Evolutionary conservation across 2,797 vertebrate genomes (phyloP).

Genomic region (Manis pentadactyla): DNA sequence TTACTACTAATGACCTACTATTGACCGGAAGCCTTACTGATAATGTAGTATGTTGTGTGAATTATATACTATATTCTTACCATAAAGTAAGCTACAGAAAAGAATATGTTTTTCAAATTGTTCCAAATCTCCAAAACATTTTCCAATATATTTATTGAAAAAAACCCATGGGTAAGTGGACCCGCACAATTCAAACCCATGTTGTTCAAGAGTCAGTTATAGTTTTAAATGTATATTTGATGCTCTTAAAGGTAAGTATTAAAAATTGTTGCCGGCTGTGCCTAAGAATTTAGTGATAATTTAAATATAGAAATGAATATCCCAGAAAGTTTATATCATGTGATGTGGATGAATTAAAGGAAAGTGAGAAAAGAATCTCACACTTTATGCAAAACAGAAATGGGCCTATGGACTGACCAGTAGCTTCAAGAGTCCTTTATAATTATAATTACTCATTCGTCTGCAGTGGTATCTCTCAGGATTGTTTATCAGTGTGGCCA

Average conservation of each 20-base stretch:
- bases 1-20: too few relatives aligned
- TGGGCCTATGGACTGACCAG: accelerated
- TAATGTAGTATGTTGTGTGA: too few relatives aligned
- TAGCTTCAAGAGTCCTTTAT: neutral
- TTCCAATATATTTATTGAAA: too few relatives aligned
- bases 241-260: neutral
- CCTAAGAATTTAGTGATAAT: neutral
- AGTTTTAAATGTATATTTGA: neutral
- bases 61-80: too few relatives aligned
- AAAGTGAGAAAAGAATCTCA: neutral
- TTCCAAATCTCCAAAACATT: too few relatives aligned
- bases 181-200: too few relatives aligned
- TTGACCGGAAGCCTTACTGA: too few relatives aligned
- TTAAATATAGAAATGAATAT: neutral
- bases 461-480: neutral
- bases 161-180: too few relatives aligned
- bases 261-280: neutral
- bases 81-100: too few relatives aligned
- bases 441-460: neutral
- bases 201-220: too few relatives aligned
- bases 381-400: neutral
- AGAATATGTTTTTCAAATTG: too few relatives aligned
- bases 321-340: neutral
- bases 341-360: neutral
- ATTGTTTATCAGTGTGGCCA: neutral